Base-by-base conservation (phyloP, 2,113 vertebrate genomes). In the Eubucco bourcierii region DNA sequence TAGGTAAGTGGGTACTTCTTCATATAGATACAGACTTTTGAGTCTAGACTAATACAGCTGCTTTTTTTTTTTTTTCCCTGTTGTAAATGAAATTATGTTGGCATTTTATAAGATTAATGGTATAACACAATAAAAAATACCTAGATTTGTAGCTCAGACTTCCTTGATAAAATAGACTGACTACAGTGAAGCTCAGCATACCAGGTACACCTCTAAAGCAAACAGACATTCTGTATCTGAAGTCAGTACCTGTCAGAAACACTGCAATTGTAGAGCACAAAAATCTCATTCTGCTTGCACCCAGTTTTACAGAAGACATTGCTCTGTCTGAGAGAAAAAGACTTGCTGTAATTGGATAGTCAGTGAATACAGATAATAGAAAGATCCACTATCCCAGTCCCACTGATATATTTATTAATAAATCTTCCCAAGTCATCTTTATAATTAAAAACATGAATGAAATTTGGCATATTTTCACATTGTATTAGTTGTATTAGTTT, bases 41-140 rank as follows among this genome's bases (percentile, higher is more conserved):
- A 87, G 46, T 12, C 52, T 52, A 64, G 9, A 82, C 7, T 46
- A 80, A 31, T 15, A 56, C 1, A 3, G 58, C 90, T 93, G 79
- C n/a, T 83, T 83, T 78, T 93, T 83, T 84, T 44, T 44, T 44
- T 44, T 15, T 39, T 39, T 65, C 19, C 19, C 50, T 73, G 5
- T 37, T 92, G 73, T 75, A 87, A 90, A 91, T 61, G 7, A 72
- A 91, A 66, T 87, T 89, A 37, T 67, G 19, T 44, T 93, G 18
- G 20, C 80, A 56, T 12, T 90, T 92, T 73, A 18, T 56, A 85
- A 64, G 44, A 58, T 59, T 63, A 75, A 47, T 28, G 44, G 34
- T 53, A 61, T 29, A 44, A 88, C 88, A 14, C 46, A 75, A 53
- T 33, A 14, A 50, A 73, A 94, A 72, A 59, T 12, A 76, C 0